Conservation (phyloP, 2,888 invertebrate genomes). For the Mycalesis mineus region DNA sequence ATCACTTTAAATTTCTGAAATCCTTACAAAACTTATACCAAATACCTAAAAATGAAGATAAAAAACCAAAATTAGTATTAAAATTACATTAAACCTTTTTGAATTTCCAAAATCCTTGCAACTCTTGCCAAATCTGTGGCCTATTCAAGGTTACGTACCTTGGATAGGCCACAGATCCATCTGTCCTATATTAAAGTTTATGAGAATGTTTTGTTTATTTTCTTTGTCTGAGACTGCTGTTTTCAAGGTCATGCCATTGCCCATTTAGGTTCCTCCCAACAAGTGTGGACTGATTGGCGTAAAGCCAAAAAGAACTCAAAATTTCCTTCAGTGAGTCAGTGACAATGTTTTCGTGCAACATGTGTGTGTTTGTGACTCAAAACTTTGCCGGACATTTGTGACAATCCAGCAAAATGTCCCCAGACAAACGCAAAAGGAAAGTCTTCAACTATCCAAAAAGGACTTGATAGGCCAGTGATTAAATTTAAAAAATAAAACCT, state of each 20-base stretch:
- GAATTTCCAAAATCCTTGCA: no score
- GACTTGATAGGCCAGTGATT: slow-evolving; percentile 39
- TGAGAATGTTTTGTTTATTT: neutral
- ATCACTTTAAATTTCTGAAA: no score
- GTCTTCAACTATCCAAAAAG: slow-evolving; percentile 40
- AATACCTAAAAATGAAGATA: no score
- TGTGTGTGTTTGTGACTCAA: slow-evolving; percentile 40
- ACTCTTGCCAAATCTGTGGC: no score
- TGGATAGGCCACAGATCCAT: no score
- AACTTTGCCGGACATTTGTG: slow-evolving; percentile 39
- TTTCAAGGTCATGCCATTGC: slow-evolving; percentile 32
- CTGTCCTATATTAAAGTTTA: no score
- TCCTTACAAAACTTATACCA: no score
- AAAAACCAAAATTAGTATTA: no score
- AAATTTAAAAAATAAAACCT: slow-evolving; percentile 18
- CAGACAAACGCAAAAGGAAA: slow-evolving; percentile 67
- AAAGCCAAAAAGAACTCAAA: slow-evolving; percentile 36
- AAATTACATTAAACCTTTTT: no score
- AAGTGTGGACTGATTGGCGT: slow-evolving; percentile 37
- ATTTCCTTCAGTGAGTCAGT: slow-evolving; percentile 46
- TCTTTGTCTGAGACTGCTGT: slow-evolving; percentile 29
- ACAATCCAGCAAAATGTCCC: slow-evolving; percentile 60
- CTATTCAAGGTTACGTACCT: no score
- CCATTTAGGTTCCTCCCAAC: slow-evolving; percentile 20
- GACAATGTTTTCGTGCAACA: slow-evolving; percentile 44